Evolutionary conservation across 2,113 vertebrate genomes (phyloP).

Genomic region (Otocyon megalotis): DNA sequence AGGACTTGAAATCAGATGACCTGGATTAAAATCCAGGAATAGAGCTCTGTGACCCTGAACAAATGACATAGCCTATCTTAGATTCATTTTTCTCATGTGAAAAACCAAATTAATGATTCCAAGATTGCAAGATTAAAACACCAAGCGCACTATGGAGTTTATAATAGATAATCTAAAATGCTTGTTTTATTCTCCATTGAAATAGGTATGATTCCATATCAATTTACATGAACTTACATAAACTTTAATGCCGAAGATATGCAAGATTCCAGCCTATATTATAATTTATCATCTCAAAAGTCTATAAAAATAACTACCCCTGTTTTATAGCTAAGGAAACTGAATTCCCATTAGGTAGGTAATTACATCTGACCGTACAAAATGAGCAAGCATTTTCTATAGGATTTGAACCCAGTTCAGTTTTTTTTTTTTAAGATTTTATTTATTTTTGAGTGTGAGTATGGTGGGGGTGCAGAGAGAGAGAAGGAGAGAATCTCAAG

Average conservation of each 20-base stretch:
- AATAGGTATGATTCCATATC: background rate
- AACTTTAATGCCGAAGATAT: background rate
- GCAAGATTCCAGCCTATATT: background rate
- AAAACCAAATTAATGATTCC: background rate
- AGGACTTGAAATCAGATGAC: background rate
- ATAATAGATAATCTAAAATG: background rate
- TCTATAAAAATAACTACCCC: background rate
- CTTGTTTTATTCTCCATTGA: background rate
- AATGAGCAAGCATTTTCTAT: background rate
- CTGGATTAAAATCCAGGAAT: background rate
- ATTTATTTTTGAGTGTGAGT: background rate
- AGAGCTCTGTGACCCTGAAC: background rate
- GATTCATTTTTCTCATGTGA: background rate
- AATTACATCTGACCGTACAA: background rate
- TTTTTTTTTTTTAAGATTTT: background rate
- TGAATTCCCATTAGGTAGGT: background rate
- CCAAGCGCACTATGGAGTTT: background rate
- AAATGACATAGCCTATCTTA: background rate
- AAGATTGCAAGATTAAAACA: background rate
- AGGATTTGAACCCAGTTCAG: background rate
- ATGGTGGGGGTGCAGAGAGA: background rate
- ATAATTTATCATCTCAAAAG: background rate
- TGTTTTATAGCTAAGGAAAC: background rate
- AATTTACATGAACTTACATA: background rate
- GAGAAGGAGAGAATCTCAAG: background rate